Base-by-base conservation (phyloP, 2,113 vertebrate genomes). In the Brachyhypopomus occidentalis region DNA sequence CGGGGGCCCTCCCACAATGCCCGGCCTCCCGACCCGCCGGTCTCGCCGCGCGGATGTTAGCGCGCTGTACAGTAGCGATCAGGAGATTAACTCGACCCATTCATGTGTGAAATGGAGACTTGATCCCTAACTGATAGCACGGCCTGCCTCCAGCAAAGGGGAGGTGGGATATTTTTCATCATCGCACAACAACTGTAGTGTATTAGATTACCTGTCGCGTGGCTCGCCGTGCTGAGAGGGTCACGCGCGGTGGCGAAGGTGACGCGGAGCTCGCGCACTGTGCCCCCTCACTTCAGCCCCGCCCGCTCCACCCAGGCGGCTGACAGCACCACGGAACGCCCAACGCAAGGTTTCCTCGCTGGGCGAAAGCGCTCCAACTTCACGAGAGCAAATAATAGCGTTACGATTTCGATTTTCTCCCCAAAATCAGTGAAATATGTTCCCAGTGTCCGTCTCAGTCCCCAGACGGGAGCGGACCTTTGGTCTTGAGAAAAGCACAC, bases 71-170 rank as follows among this genome's bases (percentile, higher is more conserved):
- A 93, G 93, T 88, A 89, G 90, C 91, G 89, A 91, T 92, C 89
- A 80, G 41, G 87, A 93, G 92, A 95, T 94, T 92, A 94, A 93
- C 83, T 87, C 87, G 78, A 91, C 78, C 90, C 89, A 91, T 90
- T 93, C 89, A 88, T 78, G 89, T 92, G 91, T 94, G 92, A 96
- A 96, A 96, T 86, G 85, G 89, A 89, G 92, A 90, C 89, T 92
- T 92, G 92, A 92, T 93, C 94, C 89, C 91, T 85, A 89, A 62
- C 91, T 90, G 91, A 80, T 85, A 88, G 82, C 76, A 80, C 8
- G 84, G 83, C 79, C 64, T 62, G 85, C 72, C 86, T 92, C 60
- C 76, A 90, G 93, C 89, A 88, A 92, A 89, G 79, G 88, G 34
- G 81, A 84, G 86, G 70, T 81, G 78, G 87, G 88, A 76, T 80